Conservation (phyloP, 2,888 invertebrate species). For the Diarsia rubi region DNA sequence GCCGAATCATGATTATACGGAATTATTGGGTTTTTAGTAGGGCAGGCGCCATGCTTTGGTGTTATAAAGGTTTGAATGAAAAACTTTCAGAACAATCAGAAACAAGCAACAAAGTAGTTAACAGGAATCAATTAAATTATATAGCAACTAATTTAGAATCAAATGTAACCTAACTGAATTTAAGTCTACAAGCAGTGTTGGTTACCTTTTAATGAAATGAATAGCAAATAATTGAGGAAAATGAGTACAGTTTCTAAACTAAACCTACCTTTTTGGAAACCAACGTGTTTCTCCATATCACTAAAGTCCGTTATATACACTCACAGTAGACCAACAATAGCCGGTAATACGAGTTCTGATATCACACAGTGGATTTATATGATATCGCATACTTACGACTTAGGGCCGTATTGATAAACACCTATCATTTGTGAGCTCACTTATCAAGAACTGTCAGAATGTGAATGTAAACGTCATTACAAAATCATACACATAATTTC, state of each 20-base stretch:
- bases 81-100: not conserved
- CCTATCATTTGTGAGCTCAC: constrained; percentile 28
- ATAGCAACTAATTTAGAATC: not conserved
- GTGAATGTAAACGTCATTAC: constrained; percentile 15
- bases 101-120: not conserved
- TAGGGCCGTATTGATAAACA: constrained; percentile 37
- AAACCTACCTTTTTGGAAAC: constrained; percentile 29
- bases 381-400: constrained; percentile 31
- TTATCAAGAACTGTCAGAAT: constrained; percentile 39
- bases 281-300: constrained; percentile 22
- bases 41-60: not conserved
- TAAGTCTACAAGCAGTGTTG: not conserved
- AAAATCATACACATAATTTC: constrained; percentile 3
- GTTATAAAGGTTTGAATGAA: not conserved
- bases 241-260: not conserved
- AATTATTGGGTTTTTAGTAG: constrained; percentile 11
- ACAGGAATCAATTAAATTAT: not conserved
- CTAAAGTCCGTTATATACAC: constrained; percentile 18
- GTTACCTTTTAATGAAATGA: not conserved
- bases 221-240: not conserved
- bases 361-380: constrained; percentile 3
- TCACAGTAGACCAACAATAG: constrained; percentile 24
- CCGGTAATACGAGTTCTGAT: constrained; percentile 15
- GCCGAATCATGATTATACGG: constrained; percentile 21
- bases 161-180: not conserved